These are phyloP conservation scores for Dascyllus trimaculatus DNA, from an alignment of 2,113 vertebrate species.

Conservation along the genomic window DNA sequence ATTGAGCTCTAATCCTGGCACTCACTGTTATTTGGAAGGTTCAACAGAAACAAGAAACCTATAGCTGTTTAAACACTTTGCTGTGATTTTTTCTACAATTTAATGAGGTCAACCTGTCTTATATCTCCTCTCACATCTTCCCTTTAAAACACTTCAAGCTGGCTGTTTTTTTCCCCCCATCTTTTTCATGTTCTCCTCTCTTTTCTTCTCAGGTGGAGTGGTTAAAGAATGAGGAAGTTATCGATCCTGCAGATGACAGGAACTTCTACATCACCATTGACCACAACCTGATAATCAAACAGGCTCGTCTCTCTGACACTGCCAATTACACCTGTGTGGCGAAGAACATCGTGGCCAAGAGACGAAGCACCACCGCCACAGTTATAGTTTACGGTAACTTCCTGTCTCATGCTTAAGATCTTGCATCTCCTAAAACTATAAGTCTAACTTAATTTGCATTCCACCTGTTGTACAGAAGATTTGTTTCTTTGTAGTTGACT, in stretches of 20 bases:
- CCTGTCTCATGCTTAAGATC: not conserved
- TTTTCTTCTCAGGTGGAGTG: conserved; percentile 92
- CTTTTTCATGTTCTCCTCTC: not conserved
- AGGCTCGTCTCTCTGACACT: conserved; percentile 96
- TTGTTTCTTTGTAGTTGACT: no score
- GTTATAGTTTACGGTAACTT: conserved; percentile 95
- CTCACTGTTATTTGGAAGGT: conserved; percentile 57
- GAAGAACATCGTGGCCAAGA: conserved; percentile 97
- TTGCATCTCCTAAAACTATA: not conserved
- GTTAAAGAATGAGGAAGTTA: conserved; percentile 97
- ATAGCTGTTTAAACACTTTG: conserved; percentile 46
- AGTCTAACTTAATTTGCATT: not conserved
- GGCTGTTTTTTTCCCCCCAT: not conserved
- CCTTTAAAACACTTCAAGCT: not conserved
- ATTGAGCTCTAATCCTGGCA: conserved; percentile 42
- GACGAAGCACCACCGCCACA: conserved; percentile 95
- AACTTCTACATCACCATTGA: conserved; percentile 99
- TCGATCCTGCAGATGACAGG: conserved; percentile 95
- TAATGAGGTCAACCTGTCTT: conserved; percentile 55
- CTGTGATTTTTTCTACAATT: conserved; percentile 46
- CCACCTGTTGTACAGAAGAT: not conserved
- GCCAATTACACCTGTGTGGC: conserved; percentile 98
- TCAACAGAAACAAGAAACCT: conserved; percentile 44
- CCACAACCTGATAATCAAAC: conserved; percentile 99
- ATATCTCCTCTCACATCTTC: conserved; percentile 5